phyloP scores from a whole-genome alignment of 2,113 vertebrate species.

The Paedocypris sp. region DNA sequence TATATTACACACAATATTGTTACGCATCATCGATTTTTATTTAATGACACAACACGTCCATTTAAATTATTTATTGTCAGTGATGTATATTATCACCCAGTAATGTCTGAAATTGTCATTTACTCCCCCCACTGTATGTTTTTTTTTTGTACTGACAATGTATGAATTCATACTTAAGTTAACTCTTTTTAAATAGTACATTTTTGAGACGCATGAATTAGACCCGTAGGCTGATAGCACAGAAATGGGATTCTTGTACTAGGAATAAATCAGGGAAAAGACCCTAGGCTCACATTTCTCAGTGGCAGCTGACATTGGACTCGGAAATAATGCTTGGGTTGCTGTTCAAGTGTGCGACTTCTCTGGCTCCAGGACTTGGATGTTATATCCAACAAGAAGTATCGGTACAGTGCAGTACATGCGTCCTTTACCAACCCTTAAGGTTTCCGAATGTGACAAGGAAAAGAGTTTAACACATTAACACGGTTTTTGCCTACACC shows the following conservation, averaged over 20 bases:
- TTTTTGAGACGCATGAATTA: neutral
- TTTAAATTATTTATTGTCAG: too few species aligned
- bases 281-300: neutral
- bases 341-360: neutral
- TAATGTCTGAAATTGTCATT: too few species aligned
- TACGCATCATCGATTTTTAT: too few species aligned
- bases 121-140: neutral
- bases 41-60: too few species aligned
- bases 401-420: neutral
- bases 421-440: neutral
- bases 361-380: neutral
- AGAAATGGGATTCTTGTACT: conserved; percentile 9
- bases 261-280: conserved; percentile 5
- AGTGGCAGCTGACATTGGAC: conserved; percentile 8
- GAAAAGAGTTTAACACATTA: too few species aligned
- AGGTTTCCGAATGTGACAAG: neutral
- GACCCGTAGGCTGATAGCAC: neutral
- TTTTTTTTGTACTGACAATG: neutral
- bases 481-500: too few species aligned
- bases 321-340: neutral
- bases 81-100: neutral
- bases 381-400: neutral
- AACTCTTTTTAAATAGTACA: neutral
- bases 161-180: neutral
- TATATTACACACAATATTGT: too few species aligned